Base-by-base conservation (phyloP, 2,113 vertebrate genomes). In the Charina bottae region DNA sequence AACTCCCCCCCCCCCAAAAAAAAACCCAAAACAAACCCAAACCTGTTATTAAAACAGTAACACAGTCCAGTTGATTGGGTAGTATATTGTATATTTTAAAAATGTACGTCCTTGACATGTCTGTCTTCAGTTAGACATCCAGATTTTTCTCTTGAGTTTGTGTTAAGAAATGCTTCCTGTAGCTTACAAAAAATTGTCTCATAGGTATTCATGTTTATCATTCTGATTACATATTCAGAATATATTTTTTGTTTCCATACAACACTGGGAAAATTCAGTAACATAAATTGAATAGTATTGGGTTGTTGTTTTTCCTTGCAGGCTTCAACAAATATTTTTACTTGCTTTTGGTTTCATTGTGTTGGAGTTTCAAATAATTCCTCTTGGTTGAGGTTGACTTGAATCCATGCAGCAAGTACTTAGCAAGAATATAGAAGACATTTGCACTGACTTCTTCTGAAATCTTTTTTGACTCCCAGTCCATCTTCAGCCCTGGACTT, bases 81-180 rank as follows among this genome's bases (percentile, higher is more conserved):
- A 91, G 7, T 15, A 10, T 7, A 12, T 1, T 6, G 93, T 19
- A 72, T 33, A 54, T 24, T 92, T 90, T 88, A 24, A 94, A 23
- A 85, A 0, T n/a, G 0, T 12, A 0, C 23, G 88, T 93, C 93
- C 94, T 94, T 85, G 72, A 28, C 17, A 21, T 85, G 78, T 84
- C 92, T 3, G 46, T 53, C 92, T 83, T 92, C 64, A 42, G 56
- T 54, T 90, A 58, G 26, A 91, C 8, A 64, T 83, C 1, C 1
- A 54, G 49, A 7, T 68, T 0, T 4, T 93, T 55, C 62, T 78
- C 84, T 92, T 11, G 87, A 90, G 21, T 91, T 93, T 85, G 92
- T 68, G 92, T 89, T 93, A 94, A 95, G 10, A 91, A 95, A 87
- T 64, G 0, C 72, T 42, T 89, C 53, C 88, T 92, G 94, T 62